These are phyloP conservation scores for Fukomys damarensis DNA, from an alignment of 2,113 vertebrate species.

Conservation along the genomic window DNA sequence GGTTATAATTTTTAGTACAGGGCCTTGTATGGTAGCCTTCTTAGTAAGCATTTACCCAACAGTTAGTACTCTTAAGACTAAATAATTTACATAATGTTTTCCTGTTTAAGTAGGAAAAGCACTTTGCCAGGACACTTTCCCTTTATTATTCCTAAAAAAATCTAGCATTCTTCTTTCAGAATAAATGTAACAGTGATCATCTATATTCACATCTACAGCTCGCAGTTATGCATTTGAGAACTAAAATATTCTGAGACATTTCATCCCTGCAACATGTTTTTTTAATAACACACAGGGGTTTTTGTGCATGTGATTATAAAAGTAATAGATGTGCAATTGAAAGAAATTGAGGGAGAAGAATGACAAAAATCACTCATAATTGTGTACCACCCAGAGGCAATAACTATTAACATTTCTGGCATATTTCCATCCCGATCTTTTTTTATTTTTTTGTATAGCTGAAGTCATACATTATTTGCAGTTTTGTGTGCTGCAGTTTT, in stretches of 20 bases:
- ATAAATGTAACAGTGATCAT: constrained; percentile 71
- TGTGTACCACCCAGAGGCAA: constrained; percentile 48
- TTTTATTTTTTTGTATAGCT: background rate
- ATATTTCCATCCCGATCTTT: constrained; percentile 43
- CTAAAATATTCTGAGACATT: constrained; percentile 76
- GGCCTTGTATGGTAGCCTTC: background rate
- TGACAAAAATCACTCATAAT: constrained; percentile 59
- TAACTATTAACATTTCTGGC: constrained; percentile 41
- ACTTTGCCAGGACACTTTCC: constrained; percentile 55
- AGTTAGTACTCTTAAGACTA: constrained; percentile 1
- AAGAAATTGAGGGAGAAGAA: constrained; percentile 55
- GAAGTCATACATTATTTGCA: constrained; percentile 34
- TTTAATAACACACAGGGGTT: constrained; percentile 13
- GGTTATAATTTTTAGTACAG: constrained; percentile 45
- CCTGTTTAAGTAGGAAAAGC: constrained; percentile 1
- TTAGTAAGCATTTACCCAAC: constrained; percentile 52
- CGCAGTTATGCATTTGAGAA: constrained; percentile 77
- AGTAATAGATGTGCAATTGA: constrained; percentile 41
- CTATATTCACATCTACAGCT: constrained; percentile 77
- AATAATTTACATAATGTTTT: constrained; percentile 54
- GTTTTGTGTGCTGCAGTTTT: background rate
- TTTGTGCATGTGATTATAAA: constrained; percentile 41
- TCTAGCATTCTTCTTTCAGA: constrained; percentile 53
- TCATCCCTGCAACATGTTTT: constrained; percentile 65
- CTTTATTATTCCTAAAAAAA: constrained; percentile 67